These are phyloP conservation scores for Drosophila oshimai DNA, from an alignment of 1,140 invertebrate genomes.

Conservation along the genomic window DNA sequence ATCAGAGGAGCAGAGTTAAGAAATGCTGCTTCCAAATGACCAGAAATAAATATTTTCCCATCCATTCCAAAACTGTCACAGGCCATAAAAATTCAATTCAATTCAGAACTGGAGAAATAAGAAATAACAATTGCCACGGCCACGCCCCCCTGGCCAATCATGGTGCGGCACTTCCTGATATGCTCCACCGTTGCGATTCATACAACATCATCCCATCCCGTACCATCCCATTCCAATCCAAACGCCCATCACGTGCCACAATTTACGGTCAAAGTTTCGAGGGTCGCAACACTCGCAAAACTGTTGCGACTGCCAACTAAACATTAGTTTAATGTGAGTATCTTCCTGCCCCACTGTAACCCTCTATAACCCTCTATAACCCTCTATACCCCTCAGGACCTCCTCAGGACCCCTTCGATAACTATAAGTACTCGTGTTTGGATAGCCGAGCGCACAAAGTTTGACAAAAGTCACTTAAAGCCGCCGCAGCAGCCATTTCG, in stretches of 20 bases:
- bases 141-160: conserved; percentile 43
- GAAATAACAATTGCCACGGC: conserved; percentile 64
- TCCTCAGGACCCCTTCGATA: conserved; percentile 45
- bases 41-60: not conserved
- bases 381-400: not conserved
- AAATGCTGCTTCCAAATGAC: conserved; percentile 1
- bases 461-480: conserved; percentile 80
- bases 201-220: not conserved
- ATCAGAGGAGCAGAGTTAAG: not conserved
- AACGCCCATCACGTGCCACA: conserved; percentile 72
- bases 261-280: conserved; percentile 78
- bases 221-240: conserved; percentile 4
- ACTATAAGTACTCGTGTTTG: conserved; percentile 68
- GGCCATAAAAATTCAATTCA: conserved; percentile 74
- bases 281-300: conserved; percentile 70
- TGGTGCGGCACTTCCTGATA: not conserved
- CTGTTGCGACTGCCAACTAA: conserved; percentile 75
- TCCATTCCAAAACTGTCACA: conserved; percentile 64
- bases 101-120: conserved; percentile 19
- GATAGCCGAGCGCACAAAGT: conserved; percentile 59
- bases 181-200: conserved; percentile 9
- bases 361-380: not conserved
- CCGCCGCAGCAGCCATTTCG: conserved; percentile 63
- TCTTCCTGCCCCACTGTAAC: conserved; percentile 2
- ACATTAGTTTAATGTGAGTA: conserved; percentile 73